Evolutionary conservation across 2,888 invertebrate genomes (phyloP).

Genomic region (Sepiola atlantica): DNA sequence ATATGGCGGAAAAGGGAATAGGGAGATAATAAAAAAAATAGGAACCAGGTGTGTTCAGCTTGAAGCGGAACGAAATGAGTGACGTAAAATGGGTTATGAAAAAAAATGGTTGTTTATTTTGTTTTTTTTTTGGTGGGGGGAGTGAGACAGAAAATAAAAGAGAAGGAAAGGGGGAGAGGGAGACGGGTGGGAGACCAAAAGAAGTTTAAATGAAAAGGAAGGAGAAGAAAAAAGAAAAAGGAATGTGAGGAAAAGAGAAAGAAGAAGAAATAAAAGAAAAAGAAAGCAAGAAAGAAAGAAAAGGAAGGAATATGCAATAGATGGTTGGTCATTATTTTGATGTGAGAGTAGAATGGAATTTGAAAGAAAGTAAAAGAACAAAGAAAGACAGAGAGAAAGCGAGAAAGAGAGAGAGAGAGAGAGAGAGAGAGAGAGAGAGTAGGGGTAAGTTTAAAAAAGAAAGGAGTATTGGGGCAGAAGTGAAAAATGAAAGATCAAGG

Average conservation of each 20-base stretch:
- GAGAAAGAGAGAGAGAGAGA: no score
- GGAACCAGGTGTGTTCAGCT: not conserved
- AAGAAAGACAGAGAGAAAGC: not conserved
- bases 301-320: not conserved
- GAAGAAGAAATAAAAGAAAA: not conserved
- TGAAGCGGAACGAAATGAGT: no score
- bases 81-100: not conserved
- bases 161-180: not conserved
- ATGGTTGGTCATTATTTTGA: no score
- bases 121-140: not conserved
- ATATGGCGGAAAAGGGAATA: not conserved
- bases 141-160: not conserved
- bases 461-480: no score
- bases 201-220: not conserved
- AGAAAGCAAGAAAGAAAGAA: not conserved
- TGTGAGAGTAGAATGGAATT: not conserved
- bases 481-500: no score
- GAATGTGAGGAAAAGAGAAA: not conserved
- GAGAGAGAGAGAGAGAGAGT: not conserved
- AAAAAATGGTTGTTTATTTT: not conserved
- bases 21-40: not conserved
- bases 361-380: not conserved
- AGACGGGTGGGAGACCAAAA: not conserved
- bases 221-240: not conserved
- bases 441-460: not conserved